Evolutionary conservation across 2,797 vertebrate genomes (phyloP).

Genomic region (Chaetodon trifasciatus): DNA sequence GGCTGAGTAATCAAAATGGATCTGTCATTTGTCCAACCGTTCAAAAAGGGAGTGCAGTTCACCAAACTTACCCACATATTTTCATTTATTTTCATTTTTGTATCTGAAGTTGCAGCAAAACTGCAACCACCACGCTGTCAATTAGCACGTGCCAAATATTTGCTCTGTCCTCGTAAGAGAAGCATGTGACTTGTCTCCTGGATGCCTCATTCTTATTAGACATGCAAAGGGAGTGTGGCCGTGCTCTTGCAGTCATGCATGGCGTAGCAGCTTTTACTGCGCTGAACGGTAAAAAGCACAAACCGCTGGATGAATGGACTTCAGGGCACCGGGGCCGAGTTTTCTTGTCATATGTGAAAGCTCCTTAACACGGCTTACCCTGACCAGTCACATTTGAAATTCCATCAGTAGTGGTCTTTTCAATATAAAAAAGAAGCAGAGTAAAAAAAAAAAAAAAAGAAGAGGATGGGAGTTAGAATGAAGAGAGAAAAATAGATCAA

Average conservation of each 20-base stretch:
- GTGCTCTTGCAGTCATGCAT: not conserved
- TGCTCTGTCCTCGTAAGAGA: not conserved
- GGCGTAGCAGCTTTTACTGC: not conserved
- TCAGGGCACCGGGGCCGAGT: not conserved
- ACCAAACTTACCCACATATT: not conserved
- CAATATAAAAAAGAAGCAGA: conserved; percentile 46
- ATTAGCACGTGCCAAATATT: not conserved
- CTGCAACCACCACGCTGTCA: not conserved
- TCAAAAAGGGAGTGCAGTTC: not conserved
- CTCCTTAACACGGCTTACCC: conserved; percentile 33
- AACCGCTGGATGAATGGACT: conserved; percentile 29
- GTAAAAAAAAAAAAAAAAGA: conserved; percentile 39
- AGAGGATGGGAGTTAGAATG: conserved; percentile 51
- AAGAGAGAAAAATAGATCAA: conserved; percentile 87
- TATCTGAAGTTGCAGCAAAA: not conserved
- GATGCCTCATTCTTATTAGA: not conserved
- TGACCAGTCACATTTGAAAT: conserved; percentile 76
- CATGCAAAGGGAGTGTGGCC: too few species aligned
- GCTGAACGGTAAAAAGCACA: conserved; percentile 10
- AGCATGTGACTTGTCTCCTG: not conserved
- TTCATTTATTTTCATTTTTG: not conserved
- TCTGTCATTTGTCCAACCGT: not conserved
- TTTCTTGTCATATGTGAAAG: conserved; percentile 36
- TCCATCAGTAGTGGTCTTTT: conserved; percentile 64
- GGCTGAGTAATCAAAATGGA: not conserved